phyloP scores from a whole-genome alignment of 2,113 vertebrate genomes.

The Ctenodactylus gundi region DNA sequence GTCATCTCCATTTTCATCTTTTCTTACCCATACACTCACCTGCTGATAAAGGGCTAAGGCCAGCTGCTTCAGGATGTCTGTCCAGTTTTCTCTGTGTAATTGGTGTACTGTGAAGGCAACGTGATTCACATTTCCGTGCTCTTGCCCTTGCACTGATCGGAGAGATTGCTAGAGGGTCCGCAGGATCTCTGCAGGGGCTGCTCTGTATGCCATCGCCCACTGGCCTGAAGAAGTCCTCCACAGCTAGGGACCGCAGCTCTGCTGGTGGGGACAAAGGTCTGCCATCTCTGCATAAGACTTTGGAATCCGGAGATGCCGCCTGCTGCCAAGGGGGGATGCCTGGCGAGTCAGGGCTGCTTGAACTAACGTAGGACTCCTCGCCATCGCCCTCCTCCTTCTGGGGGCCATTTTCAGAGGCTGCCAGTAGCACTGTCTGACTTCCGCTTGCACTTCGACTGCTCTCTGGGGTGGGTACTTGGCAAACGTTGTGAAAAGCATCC shows the following conservation, averaged over 20 bases:
- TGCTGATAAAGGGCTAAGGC: slow-evolving; percentile 87
- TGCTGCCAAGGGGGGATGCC: slow-evolving; percentile 92
- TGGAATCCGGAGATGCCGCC: slow-evolving; percentile 81
- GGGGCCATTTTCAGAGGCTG: slow-evolving; percentile 68
- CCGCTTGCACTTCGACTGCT: slow-evolving; percentile 70
- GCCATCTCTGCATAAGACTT: slow-evolving; percentile 71
- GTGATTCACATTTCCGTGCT: slow-evolving; percentile 75
- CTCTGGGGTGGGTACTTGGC: slow-evolving; percentile 69
- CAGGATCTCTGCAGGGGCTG: slow-evolving; percentile 55
- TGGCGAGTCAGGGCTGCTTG: slow-evolving; percentile 87
- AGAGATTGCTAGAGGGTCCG: slow-evolving; percentile 70
- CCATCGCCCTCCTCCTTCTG: slow-evolving; percentile 78
- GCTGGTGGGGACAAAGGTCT: slow-evolving; percentile 77
- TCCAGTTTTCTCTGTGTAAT: slow-evolving; percentile 81
- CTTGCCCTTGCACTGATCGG: slow-evolving; percentile 74
- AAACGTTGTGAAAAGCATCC: slow-evolving; percentile 78
- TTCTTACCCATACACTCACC: slow-evolving; percentile 83
- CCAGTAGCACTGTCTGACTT: slow-evolving; percentile 63
- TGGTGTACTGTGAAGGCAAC: slow-evolving; percentile 90
- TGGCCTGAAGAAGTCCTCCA: slow-evolving; percentile 68
- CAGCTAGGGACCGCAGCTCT: slow-evolving; percentile 45
- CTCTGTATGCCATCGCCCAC: slow-evolving; percentile 67
- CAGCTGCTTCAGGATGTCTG: slow-evolving; percentile 82
- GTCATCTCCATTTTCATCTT: neutral
- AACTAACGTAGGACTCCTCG: slow-evolving; percentile 80